Percentiles rank a stretch among this genome's conserved stretches.
Evolutionary conservation across 2,113 vertebrate genomes (phyloP).

Genomic region (Sinocyclocheilus maitianheensis): DNA sequence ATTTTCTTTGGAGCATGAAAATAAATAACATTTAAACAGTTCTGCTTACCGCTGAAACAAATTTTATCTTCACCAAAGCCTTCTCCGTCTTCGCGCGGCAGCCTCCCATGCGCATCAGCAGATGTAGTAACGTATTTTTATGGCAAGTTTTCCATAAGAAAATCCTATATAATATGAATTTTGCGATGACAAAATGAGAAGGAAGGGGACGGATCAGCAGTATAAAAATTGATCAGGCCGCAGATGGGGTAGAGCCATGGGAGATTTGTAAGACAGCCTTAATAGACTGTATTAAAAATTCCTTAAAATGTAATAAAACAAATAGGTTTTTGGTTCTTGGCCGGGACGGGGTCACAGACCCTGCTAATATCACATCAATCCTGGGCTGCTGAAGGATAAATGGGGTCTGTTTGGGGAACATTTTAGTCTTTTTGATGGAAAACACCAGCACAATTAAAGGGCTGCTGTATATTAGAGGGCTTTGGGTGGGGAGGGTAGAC

Average conservation of each 20-base stretch:
- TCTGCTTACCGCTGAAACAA: constrained; percentile 99
- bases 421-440: constrained; percentile 78
- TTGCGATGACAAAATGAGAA: constrained; percentile 96
- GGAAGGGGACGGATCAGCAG: constrained; percentile 94
- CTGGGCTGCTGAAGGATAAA: constrained; percentile 66
- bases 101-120: constrained; percentile 84
- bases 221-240: constrained; percentile 99
- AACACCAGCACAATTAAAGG: constrained; percentile 71
- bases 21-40: constrained; percentile 99
- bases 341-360: constrained; percentile 56
- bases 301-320: constrained; percentile 88
- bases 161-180: constrained; percentile 96
- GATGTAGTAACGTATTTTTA: constrained; percentile 89
- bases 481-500: constrained; percentile 52
- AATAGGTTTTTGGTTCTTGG: constrained; percentile 70
- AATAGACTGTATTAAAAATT: constrained; percentile 99
- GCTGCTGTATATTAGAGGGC: constrained; percentile 70
- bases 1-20: constrained; percentile 99
- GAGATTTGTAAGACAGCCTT: constrained; percentile 99
- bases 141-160: constrained; percentile 92
- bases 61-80: constrained; percentile 94
- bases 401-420: constrained; percentile 68
- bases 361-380: constrained; percentile 74
- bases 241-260: constrained; percentile 89
- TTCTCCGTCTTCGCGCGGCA: constrained; percentile 83